Evolutionary conservation across 2,113 vertebrate species (phyloP), one percentile per base, ranked within the genome.

Genomic region (Sander vitreus): DNA sequence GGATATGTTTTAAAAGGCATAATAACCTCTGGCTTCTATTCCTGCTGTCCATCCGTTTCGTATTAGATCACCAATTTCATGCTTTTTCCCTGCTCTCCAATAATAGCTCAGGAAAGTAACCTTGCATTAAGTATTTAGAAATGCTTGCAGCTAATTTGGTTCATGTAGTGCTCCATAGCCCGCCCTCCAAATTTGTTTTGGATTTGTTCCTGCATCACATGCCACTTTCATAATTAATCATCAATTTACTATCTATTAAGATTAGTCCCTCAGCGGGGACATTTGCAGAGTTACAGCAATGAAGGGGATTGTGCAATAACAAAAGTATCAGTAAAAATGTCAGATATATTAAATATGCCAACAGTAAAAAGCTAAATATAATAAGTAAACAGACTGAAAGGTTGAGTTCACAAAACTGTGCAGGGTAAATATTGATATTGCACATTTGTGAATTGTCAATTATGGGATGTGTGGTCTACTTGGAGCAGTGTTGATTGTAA

Each of bases 101-200:
- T 45, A 50, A 73, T 18, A 58, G 53, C 69, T 67, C 79, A 14
- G 57, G 6, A 50, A 67, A 78, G 55, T 11, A 11, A 54, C 36
- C 47, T 30, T 55, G 51, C 62, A 76, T 82, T 16, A 70, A 48
- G 73, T 39, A 68, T 84, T 83, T 66, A 79, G 69, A 86, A 33
- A 39, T 0, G 19, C 68, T 74, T 76, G 23, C 15, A 67, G 74
- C 63, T 27, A 36, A 76, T 81, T 43, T 59, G 60, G 73, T 39
- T 57, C 33, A 39, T 27, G 39, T 66, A 13, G 6, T 43, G 33
- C 43, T 70, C n/a, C 27, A 6, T 8, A 16, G 67, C 9, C 8
- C 14, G 4, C 68, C 63, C 59, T 78, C 33, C 58, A 70, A 54
- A 62, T 68, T 69, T 55, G 81, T 54, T 12, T 60, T 45, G 54